Evolutionary conservation across 64 coral and sea anemone species (phyloP).

Genomic region (Hydrozoanthus tunicans): DNA sequence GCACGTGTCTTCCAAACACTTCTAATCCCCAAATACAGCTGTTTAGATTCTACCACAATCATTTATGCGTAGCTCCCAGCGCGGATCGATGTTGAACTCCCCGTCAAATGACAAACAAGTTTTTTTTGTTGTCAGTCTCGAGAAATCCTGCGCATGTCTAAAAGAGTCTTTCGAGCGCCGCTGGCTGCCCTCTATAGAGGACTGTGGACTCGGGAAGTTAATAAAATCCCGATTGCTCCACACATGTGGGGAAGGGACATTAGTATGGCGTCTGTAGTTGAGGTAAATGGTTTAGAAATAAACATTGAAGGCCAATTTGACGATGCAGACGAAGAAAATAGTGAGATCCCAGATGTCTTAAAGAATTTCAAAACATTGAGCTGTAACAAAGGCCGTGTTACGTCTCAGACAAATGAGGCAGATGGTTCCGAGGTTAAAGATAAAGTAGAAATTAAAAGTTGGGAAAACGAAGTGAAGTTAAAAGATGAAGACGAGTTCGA

Average conservation of each 20-base stretch:
- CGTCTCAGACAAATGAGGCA: slow-evolving; percentile 7
- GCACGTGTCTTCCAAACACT: slow-evolving; percentile 2
- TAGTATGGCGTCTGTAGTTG: background rate
- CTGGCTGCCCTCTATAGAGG: too few species aligned
- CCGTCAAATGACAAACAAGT: too few species aligned
- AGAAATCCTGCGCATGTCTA: too few species aligned
- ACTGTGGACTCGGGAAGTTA: too few species aligned
- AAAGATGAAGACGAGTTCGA: background rate
- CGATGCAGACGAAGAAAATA: slow-evolving; percentile 81
- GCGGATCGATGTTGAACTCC: background rate
- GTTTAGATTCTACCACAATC: slow-evolving; percentile 1
- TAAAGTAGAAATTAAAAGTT: slow-evolving; percentile 43
- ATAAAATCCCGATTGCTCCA: background rate
- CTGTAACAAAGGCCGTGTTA: background rate
- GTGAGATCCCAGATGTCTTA: slow-evolving; percentile 60
- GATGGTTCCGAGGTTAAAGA: background rate
- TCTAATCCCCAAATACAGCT: slow-evolving; percentile 46
- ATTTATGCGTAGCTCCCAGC: background rate
- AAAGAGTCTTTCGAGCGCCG: too few species aligned
- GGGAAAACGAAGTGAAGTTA: background rate
- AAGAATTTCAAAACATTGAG: slow-evolving; percentile 17
- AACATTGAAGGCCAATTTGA: slow-evolving; percentile 77
- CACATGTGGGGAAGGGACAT: background rate
- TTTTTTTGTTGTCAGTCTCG: too few species aligned
- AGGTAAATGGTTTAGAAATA: background rate